These are phyloP conservation scores for Drepana arcuata DNA, from an alignment of 1,140 invertebrate species.

Conservation along the genomic window DNA sequence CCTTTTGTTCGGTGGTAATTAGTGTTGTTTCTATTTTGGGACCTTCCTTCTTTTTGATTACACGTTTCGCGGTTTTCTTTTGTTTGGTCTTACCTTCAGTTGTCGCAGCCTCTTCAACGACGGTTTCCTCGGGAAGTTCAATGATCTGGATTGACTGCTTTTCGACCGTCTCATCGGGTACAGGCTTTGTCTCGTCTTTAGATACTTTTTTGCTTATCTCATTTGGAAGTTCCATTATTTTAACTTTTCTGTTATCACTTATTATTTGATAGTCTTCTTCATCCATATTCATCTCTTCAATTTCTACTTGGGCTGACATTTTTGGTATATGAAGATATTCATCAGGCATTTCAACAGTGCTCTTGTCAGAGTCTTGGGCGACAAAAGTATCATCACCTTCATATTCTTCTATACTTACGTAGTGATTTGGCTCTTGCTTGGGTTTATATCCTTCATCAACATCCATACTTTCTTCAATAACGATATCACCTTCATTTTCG, in stretches of 20 bases:
- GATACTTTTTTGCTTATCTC: constrained; percentile 43
- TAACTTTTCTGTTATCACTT: constrained; percentile 10
- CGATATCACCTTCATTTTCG: constrained; percentile 43
- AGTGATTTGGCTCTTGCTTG: constrained; percentile 14
- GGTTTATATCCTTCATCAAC: constrained; percentile 29
- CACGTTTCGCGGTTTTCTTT: constrained; percentile 30
- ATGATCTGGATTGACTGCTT: constrained; percentile 19
- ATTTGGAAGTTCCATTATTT: constrained; percentile 25
- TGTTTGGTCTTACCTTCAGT: constrained; percentile 27
- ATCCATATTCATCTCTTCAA: constrained; percentile 63
- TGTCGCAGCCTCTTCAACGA: constrained; percentile 14
- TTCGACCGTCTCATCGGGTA: constrained; percentile 19
- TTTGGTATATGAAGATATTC: constrained; percentile 39
- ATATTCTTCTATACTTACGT: constrained; percentile 51
- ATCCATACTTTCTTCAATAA: constrained; percentile 65
- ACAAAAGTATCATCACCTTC: constrained; percentile 31
- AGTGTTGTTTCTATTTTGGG: constrained; percentile 31
- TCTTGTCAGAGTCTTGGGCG: constrained; percentile 22
- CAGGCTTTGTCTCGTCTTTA: constrained; percentile 45
- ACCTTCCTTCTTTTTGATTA: constrained; percentile 33
- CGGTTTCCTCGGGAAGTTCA: constrained; percentile 17
- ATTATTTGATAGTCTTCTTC: constrained; percentile 8
- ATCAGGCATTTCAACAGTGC: constrained; percentile 52
- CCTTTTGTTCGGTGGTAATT: constrained; percentile 20
- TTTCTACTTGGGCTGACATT: constrained; percentile 30